phyloP scores from a whole-genome alignment of 2,797 vertebrate species.

The Amblyraja radiata region DNA sequence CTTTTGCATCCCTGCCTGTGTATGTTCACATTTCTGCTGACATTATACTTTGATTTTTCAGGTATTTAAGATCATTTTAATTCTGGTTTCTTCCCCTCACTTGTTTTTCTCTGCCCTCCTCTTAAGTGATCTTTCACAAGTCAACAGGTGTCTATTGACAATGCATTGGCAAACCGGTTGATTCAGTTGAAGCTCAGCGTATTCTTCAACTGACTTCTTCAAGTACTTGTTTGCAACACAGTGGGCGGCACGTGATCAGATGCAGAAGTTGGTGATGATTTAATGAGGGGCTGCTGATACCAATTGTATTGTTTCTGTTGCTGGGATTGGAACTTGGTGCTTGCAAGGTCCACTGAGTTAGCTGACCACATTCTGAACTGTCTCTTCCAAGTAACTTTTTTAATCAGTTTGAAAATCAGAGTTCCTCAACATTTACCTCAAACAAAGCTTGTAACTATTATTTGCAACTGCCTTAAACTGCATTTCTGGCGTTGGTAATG shows the following conservation, averaged over 20 bases:
- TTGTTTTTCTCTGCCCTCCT: neutral
- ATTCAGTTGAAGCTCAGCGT: neutral
- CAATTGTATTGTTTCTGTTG: neutral
- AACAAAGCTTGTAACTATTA: neutral
- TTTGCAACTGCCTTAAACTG: neutral
- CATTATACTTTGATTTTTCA: neutral
- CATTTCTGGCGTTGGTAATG: neutral
- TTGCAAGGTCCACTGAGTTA: neutral
- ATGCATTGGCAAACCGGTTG: neutral
- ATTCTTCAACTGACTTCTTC: neutral
- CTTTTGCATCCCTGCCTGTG: neutral
- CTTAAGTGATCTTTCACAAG: too few species aligned
- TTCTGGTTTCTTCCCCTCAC: neutral
- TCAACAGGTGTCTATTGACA: neutral
- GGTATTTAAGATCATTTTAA: neutral
- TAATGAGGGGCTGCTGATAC: neutral
- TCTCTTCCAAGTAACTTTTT: neutral
- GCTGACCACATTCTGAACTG: neutral
- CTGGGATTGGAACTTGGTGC: neutral
- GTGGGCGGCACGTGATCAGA: neutral
- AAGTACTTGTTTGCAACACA: neutral
- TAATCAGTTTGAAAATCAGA: neutral
- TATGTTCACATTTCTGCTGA: neutral
- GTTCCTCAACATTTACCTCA: neutral
- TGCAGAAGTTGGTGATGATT: neutral